Conservation (phyloP, 2,888 invertebrate species). For the Coenonympha arcania region DNA sequence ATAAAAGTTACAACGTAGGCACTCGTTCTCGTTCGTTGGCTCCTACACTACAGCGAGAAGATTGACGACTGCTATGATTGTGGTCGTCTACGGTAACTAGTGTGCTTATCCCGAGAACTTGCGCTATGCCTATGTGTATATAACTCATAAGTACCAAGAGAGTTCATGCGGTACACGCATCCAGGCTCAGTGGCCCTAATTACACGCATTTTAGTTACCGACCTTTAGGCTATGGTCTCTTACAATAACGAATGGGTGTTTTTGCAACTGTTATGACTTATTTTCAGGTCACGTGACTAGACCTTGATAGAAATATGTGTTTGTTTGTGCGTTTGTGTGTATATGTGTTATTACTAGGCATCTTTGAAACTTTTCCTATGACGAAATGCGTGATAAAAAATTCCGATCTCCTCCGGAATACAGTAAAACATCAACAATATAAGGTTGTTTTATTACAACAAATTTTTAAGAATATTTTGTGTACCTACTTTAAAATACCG, state of each 20-base stretch:
- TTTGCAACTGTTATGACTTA: too few species aligned
- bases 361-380: too few species aligned
- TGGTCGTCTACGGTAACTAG: conserved; percentile 39
- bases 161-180: conserved; percentile 32
- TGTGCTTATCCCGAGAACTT: conserved; percentile 41
- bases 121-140: conserved; percentile 33
- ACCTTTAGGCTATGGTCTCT: conserved; percentile 39
- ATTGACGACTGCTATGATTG: conserved; percentile 59
- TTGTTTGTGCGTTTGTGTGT: too few species aligned
- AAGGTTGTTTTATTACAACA: too few species aligned
- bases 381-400: too few species aligned
- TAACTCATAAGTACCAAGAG: background rate
- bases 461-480: too few species aligned
- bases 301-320: too few species aligned
- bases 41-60: conserved; percentile 29
- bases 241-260: conserved; percentile 34
- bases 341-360: too few species aligned
- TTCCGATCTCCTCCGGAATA: too few species aligned
- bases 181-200: conserved; percentile 49
- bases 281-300: too few species aligned
- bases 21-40: background rate
- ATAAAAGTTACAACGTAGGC: background rate
- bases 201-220: conserved; percentile 36
- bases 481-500: too few species aligned
- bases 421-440: too few species aligned